These are phyloP conservation scores for Lutraria rhynchaena DNA, from an alignment of 1,140 invertebrate species.

Conservation along the genomic window DNA sequence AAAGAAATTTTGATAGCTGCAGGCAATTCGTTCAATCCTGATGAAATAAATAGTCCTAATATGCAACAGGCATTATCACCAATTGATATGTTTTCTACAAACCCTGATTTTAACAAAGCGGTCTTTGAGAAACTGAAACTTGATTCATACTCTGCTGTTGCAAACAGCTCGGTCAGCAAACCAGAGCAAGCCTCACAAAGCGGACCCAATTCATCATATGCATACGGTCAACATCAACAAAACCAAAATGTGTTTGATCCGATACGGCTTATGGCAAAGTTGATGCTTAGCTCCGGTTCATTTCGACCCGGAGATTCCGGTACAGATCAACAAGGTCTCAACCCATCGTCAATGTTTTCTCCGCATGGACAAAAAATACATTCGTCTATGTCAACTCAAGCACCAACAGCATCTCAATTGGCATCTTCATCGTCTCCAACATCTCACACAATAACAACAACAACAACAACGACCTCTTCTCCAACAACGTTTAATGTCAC, in stretches of 20 bases:
- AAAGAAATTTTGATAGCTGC: constrained; percentile 34
- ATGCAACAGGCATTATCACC: constrained; percentile 27
- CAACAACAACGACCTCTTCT: not conserved
- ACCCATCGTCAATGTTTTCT: constrained; percentile 14
- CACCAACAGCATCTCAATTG: not conserved
- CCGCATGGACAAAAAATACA: not conserved
- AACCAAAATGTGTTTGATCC: constrained; percentile 25
- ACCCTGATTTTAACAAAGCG: constrained; percentile 11
- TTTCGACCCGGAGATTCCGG: constrained; percentile 24
- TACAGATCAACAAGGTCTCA: not conserved
- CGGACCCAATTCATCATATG: not conserved
- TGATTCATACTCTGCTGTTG: constrained; percentile 2
- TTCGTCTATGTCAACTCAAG: not conserved
- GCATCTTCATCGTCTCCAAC: not conserved
- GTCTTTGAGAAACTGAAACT: constrained; percentile 4
- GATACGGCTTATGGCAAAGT: constrained; percentile 10
- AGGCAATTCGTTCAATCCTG: constrained; percentile 19
- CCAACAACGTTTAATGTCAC: too few relatives aligned
- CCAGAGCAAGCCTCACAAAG: too few relatives aligned
- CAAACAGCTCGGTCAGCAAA: not conserved
- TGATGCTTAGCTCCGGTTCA: constrained; percentile 15
- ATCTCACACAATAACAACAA: not conserved
- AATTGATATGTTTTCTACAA: constrained; percentile 7
- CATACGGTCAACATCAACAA: not conserved
- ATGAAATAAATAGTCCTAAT: constrained; percentile 19